Base-by-base conservation (phyloP, 2,888 invertebrate genomes). In the Euclidia mi region DNA sequence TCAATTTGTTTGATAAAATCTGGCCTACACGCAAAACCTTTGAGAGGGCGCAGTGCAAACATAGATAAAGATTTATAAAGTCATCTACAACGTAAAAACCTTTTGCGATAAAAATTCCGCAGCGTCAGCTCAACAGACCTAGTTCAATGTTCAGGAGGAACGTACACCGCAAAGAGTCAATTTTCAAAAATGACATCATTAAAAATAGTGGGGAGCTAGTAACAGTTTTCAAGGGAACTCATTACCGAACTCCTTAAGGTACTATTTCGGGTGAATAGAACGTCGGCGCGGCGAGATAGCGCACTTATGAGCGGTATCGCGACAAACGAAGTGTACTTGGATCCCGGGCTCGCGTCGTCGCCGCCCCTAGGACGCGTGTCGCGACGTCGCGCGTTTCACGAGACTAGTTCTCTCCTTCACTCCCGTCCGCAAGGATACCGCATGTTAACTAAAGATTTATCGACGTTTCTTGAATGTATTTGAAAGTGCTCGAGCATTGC, bases 201-300 rank as follows among this genome's bases (percentile, higher is more conserved):
- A 89, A 89, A 88, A 88, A 88, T 90, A 86, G 84, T 88, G 77
- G 73, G 81, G 73, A 82, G 82, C 78, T 81, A 83, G 85, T 85
- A 81, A 82, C 83, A 82, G 87, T 85, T 81, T 86, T 88, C 84
- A 86, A 87, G 88, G 88, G 87, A 92, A 88, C 91, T 92, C 93
- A 92, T 93, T 92, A 93, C 89, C 85, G 72, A 92, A 91, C 90
- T 91, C 91, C 91, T 92, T 88, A 88, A 92, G 90, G 90, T 90
- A 91, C 90, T 91, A 92, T 93, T n/a, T n/a, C n/a, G n/a, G n/a
- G n/a, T n/a, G n/a, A n/a, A n/a, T n/a, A n/a, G n/a, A n/a, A n/a
- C n/a, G 93, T 93, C 82, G 90, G 81, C 76, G 78, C 73, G 61
- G 82, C 91, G 91, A 92, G 92, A 92, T 90, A 85, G 84, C 76